These are phyloP conservation scores for Sturnira hondurensis DNA, from an alignment of 2,113 vertebrate genomes.

Conservation along the genomic window DNA sequence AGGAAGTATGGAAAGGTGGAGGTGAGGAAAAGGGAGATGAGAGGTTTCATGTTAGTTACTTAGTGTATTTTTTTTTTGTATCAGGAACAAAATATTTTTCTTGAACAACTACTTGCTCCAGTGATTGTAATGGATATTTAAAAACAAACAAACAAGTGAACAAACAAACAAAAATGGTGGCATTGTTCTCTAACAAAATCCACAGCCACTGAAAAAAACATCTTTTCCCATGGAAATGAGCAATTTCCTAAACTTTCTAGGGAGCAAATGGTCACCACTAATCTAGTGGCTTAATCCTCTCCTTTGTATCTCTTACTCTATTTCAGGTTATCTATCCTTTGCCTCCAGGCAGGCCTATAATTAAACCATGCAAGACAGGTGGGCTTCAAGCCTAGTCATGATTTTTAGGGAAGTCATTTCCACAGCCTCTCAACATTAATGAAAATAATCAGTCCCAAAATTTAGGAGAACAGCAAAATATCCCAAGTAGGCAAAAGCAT, in stretches of 20 bases:
- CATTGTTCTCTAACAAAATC: conserved; percentile 35
- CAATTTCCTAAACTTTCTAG: conserved; percentile 54
- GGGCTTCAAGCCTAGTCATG: conserved; percentile 30
- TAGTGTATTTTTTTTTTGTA: neutral
- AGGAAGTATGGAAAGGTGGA: neutral
- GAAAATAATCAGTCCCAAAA: conserved; percentile 33
- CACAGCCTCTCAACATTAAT: conserved; percentile 58
- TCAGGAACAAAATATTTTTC: neutral
- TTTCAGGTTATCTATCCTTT: conserved; percentile 64
- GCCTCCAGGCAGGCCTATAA: conserved; percentile 57
- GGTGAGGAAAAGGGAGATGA: neutral
- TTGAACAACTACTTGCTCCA: conserved; percentile 23
- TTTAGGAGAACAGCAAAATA: conserved; percentile 35
- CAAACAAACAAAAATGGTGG: neutral
- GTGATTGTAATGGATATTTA: neutral
- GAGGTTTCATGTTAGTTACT: neutral
- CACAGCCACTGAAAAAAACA: conserved; percentile 23
- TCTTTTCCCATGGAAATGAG: conserved; percentile 56
- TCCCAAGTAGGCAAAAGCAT: neutral
- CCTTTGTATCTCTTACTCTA: conserved; percentile 56
- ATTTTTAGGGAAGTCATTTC: conserved; percentile 59
- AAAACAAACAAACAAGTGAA: no score
- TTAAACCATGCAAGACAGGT: conserved; percentile 60
- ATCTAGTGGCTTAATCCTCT: conserved; percentile 66
- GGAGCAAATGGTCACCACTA: conserved; percentile 63